Base-by-base conservation (phyloP, 2,797 vertebrate species). In the Remorina albescens region DNA sequence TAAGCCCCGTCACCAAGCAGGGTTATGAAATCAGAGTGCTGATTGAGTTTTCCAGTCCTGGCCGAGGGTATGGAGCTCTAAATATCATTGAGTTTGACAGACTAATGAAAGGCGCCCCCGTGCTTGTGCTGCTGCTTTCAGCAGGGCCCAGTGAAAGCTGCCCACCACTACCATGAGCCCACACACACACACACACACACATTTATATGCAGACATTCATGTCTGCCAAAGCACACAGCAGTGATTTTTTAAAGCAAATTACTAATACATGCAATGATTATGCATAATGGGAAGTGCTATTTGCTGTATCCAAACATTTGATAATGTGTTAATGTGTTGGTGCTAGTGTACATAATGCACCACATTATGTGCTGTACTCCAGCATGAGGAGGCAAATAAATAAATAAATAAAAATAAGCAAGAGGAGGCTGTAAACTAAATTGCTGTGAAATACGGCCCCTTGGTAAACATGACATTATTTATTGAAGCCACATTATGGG, bases 1-100 rank as follows among this genome's bases (percentile, higher is more conserved):
- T 95, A 96, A 94, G 88, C 90, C 89, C 94, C 94, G 94, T 95
- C 95, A 95, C 78, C 80, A 70, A 94, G 94, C 92, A 90, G 93
- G 92, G 95, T 96, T 97, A 97, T 96, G 96, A 96, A 97, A 96
- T 96, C 95, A 96, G 94, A 96, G 88, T 13, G 81, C 91, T 94
- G 93, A 94, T 94, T 94, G 93, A 94, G 93, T 94, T 94, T 94
- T 91, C 86, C 81, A 86, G 90, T 85, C 73, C 83, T 69, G 89
- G 88, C 87, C 77, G 64, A 88, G 86, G 81, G 87, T 78, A 82
- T 57, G 77, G 63, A 89, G 81, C 91, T 91, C 90, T 93, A 94
- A 94, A 93, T 93, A 93, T 94, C 92, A 94, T 94, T 81, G 91
- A 81, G 88, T 91, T 87, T 94, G 94, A 94, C 92, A 94, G 93